phyloP scores from a whole-genome alignment of 2,113 vertebrate genomes.

The Microtus oregoni region DNA sequence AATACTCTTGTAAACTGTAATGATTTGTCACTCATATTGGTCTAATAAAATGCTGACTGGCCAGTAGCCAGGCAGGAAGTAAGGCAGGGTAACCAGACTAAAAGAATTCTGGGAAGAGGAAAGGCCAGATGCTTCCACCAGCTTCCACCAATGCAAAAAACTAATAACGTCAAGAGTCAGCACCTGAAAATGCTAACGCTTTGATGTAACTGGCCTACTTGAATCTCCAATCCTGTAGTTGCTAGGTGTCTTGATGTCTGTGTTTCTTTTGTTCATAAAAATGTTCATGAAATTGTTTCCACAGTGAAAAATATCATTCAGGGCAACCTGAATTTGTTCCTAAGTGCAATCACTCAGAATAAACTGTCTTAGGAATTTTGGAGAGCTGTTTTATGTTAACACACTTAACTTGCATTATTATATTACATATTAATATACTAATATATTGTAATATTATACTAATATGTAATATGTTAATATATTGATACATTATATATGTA shows the following conservation, averaged over 20 bases:
- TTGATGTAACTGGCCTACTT: not conserved
- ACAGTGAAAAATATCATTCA: not conserved
- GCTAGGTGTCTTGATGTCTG: not conserved
- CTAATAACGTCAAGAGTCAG: not conserved
- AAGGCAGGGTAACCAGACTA: too few species aligned
- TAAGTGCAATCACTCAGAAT: not conserved
- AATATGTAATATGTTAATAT: not conserved
- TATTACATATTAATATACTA: not conserved
- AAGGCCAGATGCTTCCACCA: not conserved
- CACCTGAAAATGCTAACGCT: not conserved
- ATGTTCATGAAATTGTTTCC: not conserved
- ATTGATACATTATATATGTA: not conserved
- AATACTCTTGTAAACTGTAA: too few species aligned
- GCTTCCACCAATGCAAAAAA: not conserved
- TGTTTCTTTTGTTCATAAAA: not conserved
- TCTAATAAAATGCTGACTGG: too few species aligned
- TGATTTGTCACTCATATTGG: too few species aligned
- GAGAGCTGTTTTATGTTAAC: not conserved
- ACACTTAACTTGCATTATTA: slow-evolving; percentile 15
- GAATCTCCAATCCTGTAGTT: not conserved
- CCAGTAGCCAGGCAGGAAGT: too few species aligned
- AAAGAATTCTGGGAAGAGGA: too few species aligned
- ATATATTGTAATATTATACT: not conserved
- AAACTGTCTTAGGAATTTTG: not conserved
- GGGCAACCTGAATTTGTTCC: not conserved